A percentile compares a stretch with the other conserved stretches of the same genome.
Evolutionary conservation across 2,888 invertebrate species (phyloP).

Genomic region (Cantharis rufa): DNA sequence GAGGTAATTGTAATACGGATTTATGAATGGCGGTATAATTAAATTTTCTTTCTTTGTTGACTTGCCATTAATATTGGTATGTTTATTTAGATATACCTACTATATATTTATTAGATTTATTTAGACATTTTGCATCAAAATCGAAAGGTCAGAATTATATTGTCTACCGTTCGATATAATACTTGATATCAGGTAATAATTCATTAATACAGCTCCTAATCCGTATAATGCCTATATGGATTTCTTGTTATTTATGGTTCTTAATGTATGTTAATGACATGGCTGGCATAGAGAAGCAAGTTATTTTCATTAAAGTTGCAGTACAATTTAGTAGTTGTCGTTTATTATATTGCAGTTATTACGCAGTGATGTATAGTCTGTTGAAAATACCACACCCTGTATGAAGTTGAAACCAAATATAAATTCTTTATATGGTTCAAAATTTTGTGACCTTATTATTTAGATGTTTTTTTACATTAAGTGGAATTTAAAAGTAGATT

Average conservation of each 20-base stretch:
- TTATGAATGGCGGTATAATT: neutral
- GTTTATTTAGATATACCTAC: neutral
- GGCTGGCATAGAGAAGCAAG: neutral
- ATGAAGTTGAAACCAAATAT: neutral
- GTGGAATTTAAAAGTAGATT: too few species aligned
- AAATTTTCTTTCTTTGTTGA: neutral
- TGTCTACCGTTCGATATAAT: neutral
- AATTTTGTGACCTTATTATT: too few species aligned
- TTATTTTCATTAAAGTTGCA: neutral
- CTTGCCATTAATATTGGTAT: neutral
- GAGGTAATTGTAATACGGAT: neutral
- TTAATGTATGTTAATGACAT: neutral
- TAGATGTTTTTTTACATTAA: too few species aligned
- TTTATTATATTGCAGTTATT: neutral
- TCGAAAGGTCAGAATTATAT: neutral
- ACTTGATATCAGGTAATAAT: neutral
- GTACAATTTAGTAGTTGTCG: neutral
- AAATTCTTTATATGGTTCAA: neutral
- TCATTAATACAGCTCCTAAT: neutral
- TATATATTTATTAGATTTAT: too few species aligned
- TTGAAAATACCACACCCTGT: neutral
- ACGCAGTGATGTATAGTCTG: neutral
- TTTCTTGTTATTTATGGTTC: neutral
- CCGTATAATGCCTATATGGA: neutral
- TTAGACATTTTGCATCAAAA: neutral